Evolutionary conservation across 2,113 vertebrate species (phyloP).

Genomic region (Platysternon megacephalum): DNA sequence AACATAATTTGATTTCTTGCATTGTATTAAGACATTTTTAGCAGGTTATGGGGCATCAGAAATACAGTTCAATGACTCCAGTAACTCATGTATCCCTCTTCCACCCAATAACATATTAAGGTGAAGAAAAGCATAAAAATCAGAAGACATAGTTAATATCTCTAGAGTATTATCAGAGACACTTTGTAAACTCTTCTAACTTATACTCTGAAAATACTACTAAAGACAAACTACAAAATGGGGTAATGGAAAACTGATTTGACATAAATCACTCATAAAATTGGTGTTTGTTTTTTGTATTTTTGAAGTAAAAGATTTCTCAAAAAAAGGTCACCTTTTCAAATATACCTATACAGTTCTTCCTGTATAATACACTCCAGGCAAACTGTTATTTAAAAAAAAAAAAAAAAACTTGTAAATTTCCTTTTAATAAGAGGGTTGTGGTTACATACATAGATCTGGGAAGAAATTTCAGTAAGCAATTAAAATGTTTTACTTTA

Average conservation of each 20-base stretch:
- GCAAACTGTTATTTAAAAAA: neutral
- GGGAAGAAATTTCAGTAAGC: neutral
- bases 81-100: neutral
- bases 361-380: neutral
- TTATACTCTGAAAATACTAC: neutral
- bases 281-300: neutral
- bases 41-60: neutral
- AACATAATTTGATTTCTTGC: neutral
- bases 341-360: neutral
- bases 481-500: constrained; percentile 37
- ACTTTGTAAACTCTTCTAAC: neutral
- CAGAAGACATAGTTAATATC: neutral
- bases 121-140: neutral
- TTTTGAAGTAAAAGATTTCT: neutral
- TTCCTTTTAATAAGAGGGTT: constrained; percentile 6
- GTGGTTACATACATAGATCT: neutral
- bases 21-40: neutral
- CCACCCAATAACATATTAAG: neutral
- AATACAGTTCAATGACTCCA: neutral
- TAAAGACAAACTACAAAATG: neutral
- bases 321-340: neutral
- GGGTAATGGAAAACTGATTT: neutral
- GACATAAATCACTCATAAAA: neutral
- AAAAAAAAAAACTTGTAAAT: neutral
- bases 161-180: neutral